Percentiles rank a stretch among this genome's conserved stretches.
Conservation (phyloP, 2,888 invertebrate species). For the Biston stratarius region DNA sequence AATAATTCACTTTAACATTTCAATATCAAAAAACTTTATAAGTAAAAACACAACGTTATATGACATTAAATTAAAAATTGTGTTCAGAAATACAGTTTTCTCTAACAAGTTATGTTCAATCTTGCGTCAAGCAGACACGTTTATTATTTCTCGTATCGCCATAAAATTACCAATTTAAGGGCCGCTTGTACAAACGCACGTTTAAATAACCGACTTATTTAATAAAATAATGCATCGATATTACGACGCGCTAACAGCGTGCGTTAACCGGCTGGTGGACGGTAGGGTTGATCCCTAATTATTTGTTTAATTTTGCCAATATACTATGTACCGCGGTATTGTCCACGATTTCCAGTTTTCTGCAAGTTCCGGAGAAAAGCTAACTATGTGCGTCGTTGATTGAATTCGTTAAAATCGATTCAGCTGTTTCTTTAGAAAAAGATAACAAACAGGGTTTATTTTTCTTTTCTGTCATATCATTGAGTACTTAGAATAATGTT, state of each 20-base stretch:
- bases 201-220: slow-evolving; percentile 52
- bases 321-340: neutral
- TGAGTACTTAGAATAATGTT: too few relatives aligned
- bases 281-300: slow-evolving; percentile 48
- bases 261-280: slow-evolving; percentile 55
- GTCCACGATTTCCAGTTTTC: too few relatives aligned
- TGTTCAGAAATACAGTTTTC: slow-evolving; percentile 34
- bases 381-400: too few relatives aligned
- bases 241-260: slow-evolving; percentile 57
- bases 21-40: too few relatives aligned
- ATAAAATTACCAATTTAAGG: slow-evolving; percentile 53
- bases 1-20: too few relatives aligned
- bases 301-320: neutral
- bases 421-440: too few relatives aligned
- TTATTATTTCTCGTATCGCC: slow-evolving; percentile 35
- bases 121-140: slow-evolving; percentile 47
- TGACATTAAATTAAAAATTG: slow-evolving; percentile 26
- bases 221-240: slow-evolving; percentile 65
- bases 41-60: neutral
- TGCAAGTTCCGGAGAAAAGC: too few relatives aligned
- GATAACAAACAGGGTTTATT: too few relatives aligned
- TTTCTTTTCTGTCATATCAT: too few relatives aligned
- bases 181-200: slow-evolving; percentile 27
- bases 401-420: too few relatives aligned
- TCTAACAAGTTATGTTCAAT: slow-evolving; percentile 40